Evolutionary conservation across 2,113 vertebrate genomes (phyloP), one percentile per base, ranked within the genome.

Genomic region (Ochotona curzoniae): DNA sequence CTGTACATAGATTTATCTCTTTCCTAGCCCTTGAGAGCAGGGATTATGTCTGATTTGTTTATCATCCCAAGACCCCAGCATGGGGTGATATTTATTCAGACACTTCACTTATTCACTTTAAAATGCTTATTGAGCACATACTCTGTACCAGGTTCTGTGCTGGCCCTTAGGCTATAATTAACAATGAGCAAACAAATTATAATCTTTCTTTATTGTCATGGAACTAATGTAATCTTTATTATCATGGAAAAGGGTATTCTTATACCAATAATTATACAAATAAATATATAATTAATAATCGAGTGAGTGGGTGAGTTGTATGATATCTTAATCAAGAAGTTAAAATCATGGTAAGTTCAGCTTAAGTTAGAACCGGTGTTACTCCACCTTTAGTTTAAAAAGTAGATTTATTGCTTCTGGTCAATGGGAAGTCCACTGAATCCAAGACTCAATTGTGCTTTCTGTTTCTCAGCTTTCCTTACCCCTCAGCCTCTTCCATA

Each of bases 371-470:
- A 47, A 67, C 75, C 73, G 26, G 85, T 73, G 18, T 60, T 93
- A 91, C 95, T 83, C 44, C 91, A 91, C 49, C 15, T 94, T 91
- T 83, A 83, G 73, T 64, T 32, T n/a, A 63, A 83, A 91, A 93
- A 57, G 44, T 60, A 15, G 82, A 86, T 70, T 63, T 83, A 75
- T 83, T 70, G 69, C 26, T 13, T 69, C 73, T 13, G 35, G 5
- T 57, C 71, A 7, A 15, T 89, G 30, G n/a, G n/a, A 91, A 79
- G 28, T 49, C 38, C 20, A 57, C 28, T 64, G 63, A 38, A 70
- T 32, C 30, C 30, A 66, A 63, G 79, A 74, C 49, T 89, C 54
- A 92, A 8, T 3, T 35, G 21, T 3, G 64, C 25, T 75, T 17
- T 83, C 32, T 23, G 57, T 80, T 69, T 94, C 69, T 88, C 61